Percentiles rank a stretch among this genome's conserved stretches.
Evolutionary conservation across 2,888 invertebrate species (phyloP).

Genomic region (Lycaena phlaeas): DNA sequence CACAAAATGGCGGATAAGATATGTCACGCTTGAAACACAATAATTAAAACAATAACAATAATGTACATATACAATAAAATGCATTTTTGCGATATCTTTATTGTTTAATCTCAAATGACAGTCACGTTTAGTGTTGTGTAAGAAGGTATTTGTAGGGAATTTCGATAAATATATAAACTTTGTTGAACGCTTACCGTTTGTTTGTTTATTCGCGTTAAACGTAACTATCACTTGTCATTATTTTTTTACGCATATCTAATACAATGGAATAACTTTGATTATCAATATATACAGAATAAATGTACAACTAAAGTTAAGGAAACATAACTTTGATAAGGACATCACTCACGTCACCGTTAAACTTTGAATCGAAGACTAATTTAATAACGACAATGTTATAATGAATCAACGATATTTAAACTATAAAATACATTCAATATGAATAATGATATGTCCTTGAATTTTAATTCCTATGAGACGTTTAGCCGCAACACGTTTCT

Average conservation of each 20-base stretch:
- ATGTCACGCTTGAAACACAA: conserved; percentile 11
- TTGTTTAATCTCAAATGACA: conserved; percentile 1
- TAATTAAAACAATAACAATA: conserved; percentile 15
- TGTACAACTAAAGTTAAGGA: conserved; percentile 11
- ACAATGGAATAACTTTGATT: conserved; percentile 11
- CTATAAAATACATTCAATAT: conserved; percentile 4
- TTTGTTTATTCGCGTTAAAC: not conserved
- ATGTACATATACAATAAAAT: conserved; percentile 16
- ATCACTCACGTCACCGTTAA: not conserved
- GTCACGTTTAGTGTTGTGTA: not conserved
- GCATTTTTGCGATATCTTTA: conserved; percentile 1
- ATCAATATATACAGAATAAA: conserved; percentile 25
- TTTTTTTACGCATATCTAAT: not conserved
- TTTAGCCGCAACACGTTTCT: no score
- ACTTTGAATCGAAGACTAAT: not conserved
- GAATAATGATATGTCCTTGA: conserved; percentile 6
- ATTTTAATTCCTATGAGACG: no score
- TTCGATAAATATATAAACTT: no score
- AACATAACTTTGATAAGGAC: conserved; percentile 10
- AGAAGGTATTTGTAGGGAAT: no score
- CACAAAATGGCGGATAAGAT: conserved; percentile 8
- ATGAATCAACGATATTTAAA: conserved; percentile 6
- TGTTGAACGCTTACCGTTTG: not conserved
- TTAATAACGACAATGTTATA: not conserved
- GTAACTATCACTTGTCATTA: not conserved